phyloP scores from a whole-genome alignment of 2,113 vertebrate genomes.

The Crotalus tigris region DNA sequence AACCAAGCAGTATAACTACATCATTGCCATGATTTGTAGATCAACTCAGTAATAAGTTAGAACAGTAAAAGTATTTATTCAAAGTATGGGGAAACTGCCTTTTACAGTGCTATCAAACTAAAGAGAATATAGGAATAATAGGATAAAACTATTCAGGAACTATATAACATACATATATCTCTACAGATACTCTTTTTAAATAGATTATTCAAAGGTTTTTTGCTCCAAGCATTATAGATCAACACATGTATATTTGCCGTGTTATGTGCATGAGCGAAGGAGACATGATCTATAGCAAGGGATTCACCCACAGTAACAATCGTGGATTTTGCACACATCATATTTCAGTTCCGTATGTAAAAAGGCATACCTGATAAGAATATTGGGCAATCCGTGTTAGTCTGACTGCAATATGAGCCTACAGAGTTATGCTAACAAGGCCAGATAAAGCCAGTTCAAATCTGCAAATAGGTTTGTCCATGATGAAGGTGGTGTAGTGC shows the following conservation, averaged over 20 bases:
- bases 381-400: too few relatives aligned
- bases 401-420: neutral
- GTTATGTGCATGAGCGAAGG: neutral
- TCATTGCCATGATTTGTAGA: neutral
- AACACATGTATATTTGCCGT: neutral
- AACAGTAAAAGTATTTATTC: neutral
- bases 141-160: neutral
- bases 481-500: neutral
- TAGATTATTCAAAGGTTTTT: neutral
- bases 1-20: neutral
- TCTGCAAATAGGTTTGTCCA: neutral
- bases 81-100: neutral
- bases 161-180: neutral
- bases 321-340: neutral
- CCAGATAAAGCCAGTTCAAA: neutral
- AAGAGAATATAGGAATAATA: neutral
- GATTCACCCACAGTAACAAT: neutral
- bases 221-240: neutral
- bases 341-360: neutral
- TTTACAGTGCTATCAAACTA: neutral
- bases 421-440: neutral
- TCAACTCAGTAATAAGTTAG: neutral
- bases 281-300: neutral
- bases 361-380: neutral
- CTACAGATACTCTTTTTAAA: neutral